These are phyloP conservation scores for Nerophis ophidion DNA, from an alignment of 2,113 vertebrate species.

Conservation along the genomic window DNA sequence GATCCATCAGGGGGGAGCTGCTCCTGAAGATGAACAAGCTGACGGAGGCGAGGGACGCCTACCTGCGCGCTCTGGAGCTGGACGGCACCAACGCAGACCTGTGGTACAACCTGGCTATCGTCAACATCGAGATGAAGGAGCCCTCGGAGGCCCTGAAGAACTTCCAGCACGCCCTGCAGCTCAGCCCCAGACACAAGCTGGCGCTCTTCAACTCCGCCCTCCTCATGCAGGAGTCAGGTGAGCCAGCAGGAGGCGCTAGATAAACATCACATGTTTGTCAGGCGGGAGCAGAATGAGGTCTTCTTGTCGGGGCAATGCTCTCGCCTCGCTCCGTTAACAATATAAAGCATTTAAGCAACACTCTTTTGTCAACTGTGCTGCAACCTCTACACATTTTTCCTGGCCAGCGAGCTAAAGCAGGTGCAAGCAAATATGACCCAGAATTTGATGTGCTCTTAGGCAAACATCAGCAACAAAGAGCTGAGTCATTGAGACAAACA, in stretches of 20 bases:
- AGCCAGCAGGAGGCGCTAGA: slow-evolving; percentile 36
- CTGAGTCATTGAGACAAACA: slow-evolving; percentile 5
- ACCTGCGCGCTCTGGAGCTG: slow-evolving; percentile 86
- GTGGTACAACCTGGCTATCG: slow-evolving; percentile 98
- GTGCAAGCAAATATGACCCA: not conserved
- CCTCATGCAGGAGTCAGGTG: slow-evolving; percentile 98
- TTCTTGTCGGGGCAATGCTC: slow-evolving; percentile 18
- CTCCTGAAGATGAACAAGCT: slow-evolving; percentile 98
- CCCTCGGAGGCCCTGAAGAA: slow-evolving; percentile 88
- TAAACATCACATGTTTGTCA: not conserved
- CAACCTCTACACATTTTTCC: not conserved
- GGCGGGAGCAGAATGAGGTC: not conserved
- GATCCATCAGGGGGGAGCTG: slow-evolving; percentile 81
- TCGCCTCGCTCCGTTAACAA: slow-evolving; percentile 5
- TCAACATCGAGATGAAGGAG: slow-evolving; percentile 97
- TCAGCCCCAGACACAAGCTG: slow-evolving; percentile 87
- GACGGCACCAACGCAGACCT: slow-evolving; percentile 91
- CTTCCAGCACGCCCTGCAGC: slow-evolving; percentile 88
- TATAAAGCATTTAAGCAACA: slow-evolving; percentile 6
- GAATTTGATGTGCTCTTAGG: not conserved
- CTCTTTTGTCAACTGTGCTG: slow-evolving; percentile 2
- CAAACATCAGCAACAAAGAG: not conserved
- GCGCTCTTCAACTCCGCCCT: slow-evolving; percentile 94
- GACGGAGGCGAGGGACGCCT: slow-evolving; percentile 89
- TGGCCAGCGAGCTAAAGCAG: not conserved